Percentiles rank a stretch among this genome's conserved stretches.
Evolutionary conservation across 2,888 invertebrate genomes (phyloP).

Genomic region (Lampropteryx suffumata): DNA sequence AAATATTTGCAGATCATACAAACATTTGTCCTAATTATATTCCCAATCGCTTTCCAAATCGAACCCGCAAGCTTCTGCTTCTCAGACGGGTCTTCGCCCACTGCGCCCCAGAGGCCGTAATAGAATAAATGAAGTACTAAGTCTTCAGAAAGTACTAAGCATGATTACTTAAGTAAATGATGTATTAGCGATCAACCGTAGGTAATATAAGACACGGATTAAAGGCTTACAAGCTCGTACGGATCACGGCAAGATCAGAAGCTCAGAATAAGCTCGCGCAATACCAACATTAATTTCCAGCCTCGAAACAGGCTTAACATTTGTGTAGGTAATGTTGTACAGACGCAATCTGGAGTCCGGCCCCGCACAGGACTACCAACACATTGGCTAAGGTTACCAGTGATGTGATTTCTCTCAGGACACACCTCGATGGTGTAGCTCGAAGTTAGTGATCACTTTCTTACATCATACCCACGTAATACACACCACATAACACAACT

Average conservation of each 20-base stretch:
- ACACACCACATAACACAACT: too few species aligned
- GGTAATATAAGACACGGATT: neutral
- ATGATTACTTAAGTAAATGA: too few species aligned
- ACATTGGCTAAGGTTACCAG: neutral
- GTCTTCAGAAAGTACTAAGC: too few species aligned
- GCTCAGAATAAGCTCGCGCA: conserved; percentile 4
- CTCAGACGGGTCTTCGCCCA: too few species aligned
- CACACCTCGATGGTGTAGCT: neutral
- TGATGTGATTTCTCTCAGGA: conserved; percentile 8
- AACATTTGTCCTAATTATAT: too few species aligned
- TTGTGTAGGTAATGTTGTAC: conserved; percentile 5
- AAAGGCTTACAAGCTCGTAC: neutral
- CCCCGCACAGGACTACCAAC: neutral
- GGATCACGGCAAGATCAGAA: conserved; percentile 2
- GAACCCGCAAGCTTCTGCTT: too few species aligned
- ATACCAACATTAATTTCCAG: conserved; percentile 14
- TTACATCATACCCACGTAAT: neutral
- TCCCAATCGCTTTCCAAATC: too few species aligned
- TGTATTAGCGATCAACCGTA: neutral
- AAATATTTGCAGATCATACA: too few species aligned
- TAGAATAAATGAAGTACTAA: too few species aligned
- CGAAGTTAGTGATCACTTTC: neutral
- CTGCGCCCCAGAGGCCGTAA: too few species aligned
- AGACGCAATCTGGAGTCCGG: too few species aligned
- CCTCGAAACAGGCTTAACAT: conserved; percentile 2